phyloP scores from a whole-genome alignment of 2,113 vertebrate species.

The Hypocryptadius cinnamomeus region DNA sequence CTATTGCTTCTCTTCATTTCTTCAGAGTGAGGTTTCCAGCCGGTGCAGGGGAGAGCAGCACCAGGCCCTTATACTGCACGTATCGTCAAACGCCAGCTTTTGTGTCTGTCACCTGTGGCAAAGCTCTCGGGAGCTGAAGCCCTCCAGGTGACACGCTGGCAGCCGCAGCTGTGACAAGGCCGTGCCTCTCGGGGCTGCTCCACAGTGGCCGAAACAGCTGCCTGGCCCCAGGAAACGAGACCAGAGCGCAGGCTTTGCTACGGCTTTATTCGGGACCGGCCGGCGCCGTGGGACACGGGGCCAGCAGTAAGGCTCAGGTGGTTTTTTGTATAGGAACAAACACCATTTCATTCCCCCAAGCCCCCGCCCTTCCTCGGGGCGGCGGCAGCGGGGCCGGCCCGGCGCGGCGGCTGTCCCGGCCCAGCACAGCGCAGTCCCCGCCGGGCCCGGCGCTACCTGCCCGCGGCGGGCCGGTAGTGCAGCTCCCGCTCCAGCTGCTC shows the following conservation, averaged over 20 bases:
- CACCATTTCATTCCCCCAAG: fast-evolving
- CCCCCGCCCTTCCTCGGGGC: not conserved
- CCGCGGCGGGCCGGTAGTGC: constrained; percentile 70
- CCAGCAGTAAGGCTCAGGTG: not conserved
- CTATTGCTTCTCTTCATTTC: fast-evolving
- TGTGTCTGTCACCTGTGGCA: not conserved
- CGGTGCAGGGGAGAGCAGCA: not conserved
- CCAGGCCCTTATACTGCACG: fast-evolving
- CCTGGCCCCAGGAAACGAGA: not conserved
- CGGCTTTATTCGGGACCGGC: not conserved
- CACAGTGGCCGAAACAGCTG: not conserved
- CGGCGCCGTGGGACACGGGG: too few relatives aligned
- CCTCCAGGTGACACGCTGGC: not conserved
- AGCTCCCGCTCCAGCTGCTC: constrained; percentile 91
- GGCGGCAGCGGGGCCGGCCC: not conserved
- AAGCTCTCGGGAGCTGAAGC: not conserved
- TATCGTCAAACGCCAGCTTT: not conserved
- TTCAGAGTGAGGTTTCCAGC: not conserved
- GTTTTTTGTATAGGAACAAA: not conserved
- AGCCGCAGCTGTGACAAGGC: not conserved
- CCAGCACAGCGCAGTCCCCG: not conserved
- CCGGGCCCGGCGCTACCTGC: not conserved
- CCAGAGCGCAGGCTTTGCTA: not conserved
- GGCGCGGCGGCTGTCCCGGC: too few relatives aligned
- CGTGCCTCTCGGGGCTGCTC: not conserved